phyloP scores from a whole-genome alignment of 2,888 invertebrate species.

The Torymus texanus region DNA sequence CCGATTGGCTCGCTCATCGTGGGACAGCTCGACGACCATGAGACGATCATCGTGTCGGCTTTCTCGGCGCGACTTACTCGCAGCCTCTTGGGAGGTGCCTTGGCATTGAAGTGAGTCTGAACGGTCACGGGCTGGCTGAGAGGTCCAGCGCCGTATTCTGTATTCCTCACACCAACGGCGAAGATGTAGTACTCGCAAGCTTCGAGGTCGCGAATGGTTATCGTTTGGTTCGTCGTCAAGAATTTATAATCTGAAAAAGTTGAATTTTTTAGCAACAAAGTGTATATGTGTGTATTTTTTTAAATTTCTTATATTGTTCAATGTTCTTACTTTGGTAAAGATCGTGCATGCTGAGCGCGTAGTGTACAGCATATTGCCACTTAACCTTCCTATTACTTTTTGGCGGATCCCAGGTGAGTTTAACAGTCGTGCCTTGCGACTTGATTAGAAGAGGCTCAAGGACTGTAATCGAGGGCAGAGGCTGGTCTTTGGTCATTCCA shows the following conservation, averaged over 20 bases:
- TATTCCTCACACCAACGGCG: conserved; percentile 80
- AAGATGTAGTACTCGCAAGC: conserved; percentile 86
- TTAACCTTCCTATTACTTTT: conserved; percentile 77
- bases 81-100: conserved; percentile 83
- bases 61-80: conserved; percentile 74
- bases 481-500: conserved; percentile 76
- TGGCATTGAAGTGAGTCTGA: conserved; percentile 79
- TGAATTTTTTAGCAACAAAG: background rate
- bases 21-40: conserved; percentile 85
- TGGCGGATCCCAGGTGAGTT: conserved; percentile 82
- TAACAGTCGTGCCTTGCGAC: conserved; percentile 79
- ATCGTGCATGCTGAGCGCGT: conserved; percentile 79
- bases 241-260: conserved; percentile 73
- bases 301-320: no score
- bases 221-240: conserved; percentile 77
- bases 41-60: conserved; percentile 78
- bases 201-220: conserved; percentile 79
- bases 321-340: conserved; percentile 76
- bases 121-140: conserved; percentile 77
- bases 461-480: conserved; percentile 76
- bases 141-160: conserved; percentile 81
- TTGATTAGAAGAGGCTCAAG: conserved; percentile 77
- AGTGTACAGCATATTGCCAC: conserved; percentile 85
- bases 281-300: no score
- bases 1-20: conserved; percentile 75